Evolutionary conservation across 2,797 vertebrate genomes (phyloP), one percentile per base, ranked within the genome.

Genomic region (Myotis daubentonii): DNA sequence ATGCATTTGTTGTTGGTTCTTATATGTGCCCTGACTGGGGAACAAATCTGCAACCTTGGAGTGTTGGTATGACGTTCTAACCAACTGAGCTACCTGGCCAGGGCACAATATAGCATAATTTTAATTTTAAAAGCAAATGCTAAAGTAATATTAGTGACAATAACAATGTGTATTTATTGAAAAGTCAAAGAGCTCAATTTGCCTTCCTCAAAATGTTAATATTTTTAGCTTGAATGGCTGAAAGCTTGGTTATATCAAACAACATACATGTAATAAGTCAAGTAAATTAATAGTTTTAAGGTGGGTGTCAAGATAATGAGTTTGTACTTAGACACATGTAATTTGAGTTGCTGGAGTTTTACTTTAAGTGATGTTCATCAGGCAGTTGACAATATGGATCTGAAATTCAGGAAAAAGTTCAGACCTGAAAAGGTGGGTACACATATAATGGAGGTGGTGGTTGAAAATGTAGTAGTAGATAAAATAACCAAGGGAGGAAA

Each of bases 111-210:
- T 36, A 33, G 36, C 66, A n/a, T 85, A 82, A 68, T 15, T 36
- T 74, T 89, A 86, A 81, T 76, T 91, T 91, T 66, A 92, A 83
- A 92, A 72, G 30, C 41, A 87, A 65, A 95, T 71, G 53, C 9
- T 89, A 30, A 74, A 75, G 23, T 66, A 38, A 51, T 17, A 75
- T 5, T 16, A 68, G 36, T 47, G 47, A 66, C 6, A 70, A 33
- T 82, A 62, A 75, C 4, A 53, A 20, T 6, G 12, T 2, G 3
- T 53, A 47, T 79, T 79, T 66, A 86, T 25, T 89, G 28, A 55
- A 90, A 87, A 53, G 19, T 65, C 4, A 51, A 74, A 79, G 36
- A 25, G 16, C 11, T 90, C 71, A 47, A 72, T 53, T 84, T 80
- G 28, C 3, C 8, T 79, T 85, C 33, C 28, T 95, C 70, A 72